These are phyloP conservation scores for Tricholauxania praeusta DNA, from an alignment of 2,888 invertebrate genomes.

Conservation along the genomic window DNA sequence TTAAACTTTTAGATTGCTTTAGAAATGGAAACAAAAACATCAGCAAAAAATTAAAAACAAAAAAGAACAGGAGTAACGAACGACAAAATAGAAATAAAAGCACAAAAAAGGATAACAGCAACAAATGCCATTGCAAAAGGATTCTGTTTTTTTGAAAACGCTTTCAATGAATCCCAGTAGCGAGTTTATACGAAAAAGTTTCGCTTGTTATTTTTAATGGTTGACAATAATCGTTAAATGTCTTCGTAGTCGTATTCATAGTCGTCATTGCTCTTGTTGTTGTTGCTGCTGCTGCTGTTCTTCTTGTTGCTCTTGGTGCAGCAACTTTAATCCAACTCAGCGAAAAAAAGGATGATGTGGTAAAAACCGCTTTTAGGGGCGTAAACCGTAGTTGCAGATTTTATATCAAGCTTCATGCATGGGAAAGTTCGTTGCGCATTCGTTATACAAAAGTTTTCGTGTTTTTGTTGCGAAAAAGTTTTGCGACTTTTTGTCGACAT, in stretches of 20 bases:
- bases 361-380: neutral
- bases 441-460: neutral
- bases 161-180: constrained; percentile 60
- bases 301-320: neutral
- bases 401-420: too few relatives aligned
- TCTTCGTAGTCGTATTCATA: constrained; percentile 45
- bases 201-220: constrained; percentile 68
- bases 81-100: neutral
- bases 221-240: constrained; percentile 67
- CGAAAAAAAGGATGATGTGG: constrained; percentile 4
- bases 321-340: constrained; percentile 19
- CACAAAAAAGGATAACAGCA: constrained; percentile 3
- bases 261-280: constrained; percentile 5
- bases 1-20: constrained; percentile 32
- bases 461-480: constrained; percentile 47
- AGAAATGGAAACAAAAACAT: constrained; percentile 27
- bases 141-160: constrained; percentile 34
- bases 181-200: constrained; percentile 65
- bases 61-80: neutral
- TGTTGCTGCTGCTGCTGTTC: constrained; percentile 19
- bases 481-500: constrained; percentile 63
- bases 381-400: neutral
- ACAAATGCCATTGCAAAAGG: constrained; percentile 25
- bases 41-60: neutral
- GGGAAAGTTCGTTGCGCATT: too few relatives aligned